A percentile compares a stretch with the other conserved stretches of the same genome.
These are phyloP conservation scores for Campylomormyrus numenius DNA, from an alignment of 2,113 vertebrate genomes.

Conservation along the genomic window DNA sequence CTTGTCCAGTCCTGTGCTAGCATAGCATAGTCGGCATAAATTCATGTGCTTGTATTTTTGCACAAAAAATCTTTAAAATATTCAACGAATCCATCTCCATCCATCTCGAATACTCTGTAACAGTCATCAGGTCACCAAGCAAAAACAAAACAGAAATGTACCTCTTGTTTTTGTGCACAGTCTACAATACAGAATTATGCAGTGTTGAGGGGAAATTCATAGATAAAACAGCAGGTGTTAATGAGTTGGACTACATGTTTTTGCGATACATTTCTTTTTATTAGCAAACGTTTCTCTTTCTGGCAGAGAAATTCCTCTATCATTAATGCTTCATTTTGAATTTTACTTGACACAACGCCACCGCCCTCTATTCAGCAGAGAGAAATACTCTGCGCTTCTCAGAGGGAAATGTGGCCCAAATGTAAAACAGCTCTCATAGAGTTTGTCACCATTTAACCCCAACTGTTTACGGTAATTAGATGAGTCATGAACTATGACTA, in stretches of 20 bases:
- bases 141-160: neutral
- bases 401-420: neutral
- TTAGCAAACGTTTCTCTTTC: neutral
- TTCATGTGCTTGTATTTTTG: neutral
- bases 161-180: neutral
- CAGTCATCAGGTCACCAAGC: neutral
- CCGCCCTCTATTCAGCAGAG: neutral
- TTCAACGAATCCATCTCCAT: neutral
- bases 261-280: neutral
- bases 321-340: neutral
- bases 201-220: neutral
- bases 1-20: neutral
- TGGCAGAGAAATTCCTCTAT: neutral
- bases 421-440: neutral
- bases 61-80: neutral
- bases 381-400: neutral
- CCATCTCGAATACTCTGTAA: neutral
- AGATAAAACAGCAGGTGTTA: neutral
- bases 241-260: neutral
- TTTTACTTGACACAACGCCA: neutral
- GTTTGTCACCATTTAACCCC: neutral
- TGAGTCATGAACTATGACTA: neutral
- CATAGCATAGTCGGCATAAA: neutral
- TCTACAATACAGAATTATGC: neutral
- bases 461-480: neutral